Base-by-base conservation (phyloP, 2,888 invertebrate genomes). In the Camptogramma bilineatum region DNA sequence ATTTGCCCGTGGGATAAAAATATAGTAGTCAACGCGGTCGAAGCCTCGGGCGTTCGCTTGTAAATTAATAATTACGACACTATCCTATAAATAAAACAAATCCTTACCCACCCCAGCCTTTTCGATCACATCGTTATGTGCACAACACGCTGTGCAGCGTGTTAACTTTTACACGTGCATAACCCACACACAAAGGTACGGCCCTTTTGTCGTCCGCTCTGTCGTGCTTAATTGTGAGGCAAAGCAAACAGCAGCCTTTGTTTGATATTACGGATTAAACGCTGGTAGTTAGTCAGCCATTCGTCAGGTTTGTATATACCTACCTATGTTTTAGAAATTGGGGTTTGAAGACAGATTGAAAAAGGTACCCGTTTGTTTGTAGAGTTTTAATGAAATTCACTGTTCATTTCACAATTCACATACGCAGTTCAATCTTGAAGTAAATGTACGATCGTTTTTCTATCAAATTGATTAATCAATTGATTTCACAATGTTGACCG, bases 171-270 rank as follows among this genome's bases (percentile, higher is more conserved):
- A 56, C 28, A 42, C 21, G 31, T 46, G 19, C 47, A 18, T 28
- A 2, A 10, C 9, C 10, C 18, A 28, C 50, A 28, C 50, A 16
- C 39, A 50, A 42, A 60, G 52, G 50, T 18, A 46, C 13, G 13
- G 21, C 28, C 47, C 67, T 72, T 78, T 80, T 77, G 70, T 70
- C 58, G 64, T 69, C 56, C 71, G 65, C 72, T 74, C 64, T 68
- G 56, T 59, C 73, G 73, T 73, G 54, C 58, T 72, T 74, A 77
- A 80, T 77, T 71, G 70, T 64, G 51, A 56, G 61, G 71, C 68
- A 71, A 73, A 76, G 71, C 64, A 69, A 69, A 44, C 48, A 61
- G 57, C 48, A 61, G 57, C 69, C 70, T 72, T 74, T 72, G 68
- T 68, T 66, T 68, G 50, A 53, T 62, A 66, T 58, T 58, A 59